Percentiles rank a stretch among this genome's conserved stretches.
These are phyloP conservation scores for Pyralis farinalis DNA, from an alignment of 2,888 invertebrate genomes.

Conservation along the genomic window DNA sequence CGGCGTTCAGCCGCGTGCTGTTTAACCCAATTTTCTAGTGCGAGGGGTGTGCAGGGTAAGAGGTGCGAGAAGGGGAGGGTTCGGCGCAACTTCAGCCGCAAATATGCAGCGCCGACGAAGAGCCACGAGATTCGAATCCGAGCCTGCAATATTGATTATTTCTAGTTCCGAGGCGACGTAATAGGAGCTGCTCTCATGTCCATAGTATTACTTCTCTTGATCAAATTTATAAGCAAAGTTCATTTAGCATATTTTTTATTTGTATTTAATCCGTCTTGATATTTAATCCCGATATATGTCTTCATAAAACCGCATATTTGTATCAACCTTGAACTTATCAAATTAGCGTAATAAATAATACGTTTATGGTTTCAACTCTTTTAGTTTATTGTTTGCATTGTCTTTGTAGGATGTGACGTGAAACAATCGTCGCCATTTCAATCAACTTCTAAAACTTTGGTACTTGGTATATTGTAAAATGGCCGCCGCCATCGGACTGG, in stretches of 20 bases:
- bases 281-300: too few relatives aligned
- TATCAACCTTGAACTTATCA: too few relatives aligned
- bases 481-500: too few relatives aligned
- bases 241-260: neutral
- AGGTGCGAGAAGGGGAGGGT: conserved; percentile 43
- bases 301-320: too few relatives aligned
- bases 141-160: conserved; percentile 72
- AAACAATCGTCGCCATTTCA: too few relatives aligned
- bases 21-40: conserved; percentile 79
- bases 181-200: conserved; percentile 18
- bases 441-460: too few relatives aligned
- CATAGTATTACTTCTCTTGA: neutral
- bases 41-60: conserved; percentile 60
- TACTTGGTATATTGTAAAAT: too few relatives aligned
- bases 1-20: conserved; percentile 70
- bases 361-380: too few relatives aligned
- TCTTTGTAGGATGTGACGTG: too few relatives aligned
- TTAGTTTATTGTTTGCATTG: too few relatives aligned
- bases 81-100: conserved; percentile 65
- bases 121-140: conserved; percentile 58
- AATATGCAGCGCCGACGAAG: conserved; percentile 63
- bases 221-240: neutral
- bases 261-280: too few relatives aligned
- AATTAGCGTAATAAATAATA: too few relatives aligned
- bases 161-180: conserved; percentile 38